A percentile compares a stretch with the other conserved stretches of the same genome.
Conservation (phyloP, 2,113 vertebrate species). For the Cephalophus harveyi region DNA sequence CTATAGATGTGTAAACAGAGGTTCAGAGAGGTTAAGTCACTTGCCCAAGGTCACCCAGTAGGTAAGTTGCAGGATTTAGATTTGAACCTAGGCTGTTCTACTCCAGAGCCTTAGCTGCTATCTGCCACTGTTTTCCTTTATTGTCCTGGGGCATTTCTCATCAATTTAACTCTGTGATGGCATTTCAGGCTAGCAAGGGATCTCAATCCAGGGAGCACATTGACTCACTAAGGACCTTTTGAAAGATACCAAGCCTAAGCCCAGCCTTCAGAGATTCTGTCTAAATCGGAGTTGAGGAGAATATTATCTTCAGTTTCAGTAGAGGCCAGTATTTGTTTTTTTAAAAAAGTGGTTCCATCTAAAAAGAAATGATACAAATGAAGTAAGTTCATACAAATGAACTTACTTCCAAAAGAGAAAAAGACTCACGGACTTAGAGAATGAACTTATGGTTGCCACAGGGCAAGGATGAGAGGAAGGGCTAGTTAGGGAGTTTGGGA, state of each 20-base stretch:
- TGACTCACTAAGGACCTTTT: background rate
- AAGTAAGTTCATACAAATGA: background rate
- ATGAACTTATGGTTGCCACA: background rate
- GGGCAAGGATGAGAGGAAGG: background rate
- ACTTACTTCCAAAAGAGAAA: background rate
- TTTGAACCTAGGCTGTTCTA: background rate
- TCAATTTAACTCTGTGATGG: background rate
- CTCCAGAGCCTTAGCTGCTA: background rate
- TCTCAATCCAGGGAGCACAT: background rate
- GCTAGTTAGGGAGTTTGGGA: background rate
- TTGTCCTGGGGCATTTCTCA: background rate
- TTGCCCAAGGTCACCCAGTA: background rate
- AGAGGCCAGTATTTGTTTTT: background rate
- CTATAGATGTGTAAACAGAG: background rate
- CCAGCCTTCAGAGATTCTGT: background rate
- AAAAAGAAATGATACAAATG: background rate
- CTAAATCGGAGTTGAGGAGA: background rate
- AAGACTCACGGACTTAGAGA: background rate
- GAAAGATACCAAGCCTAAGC: background rate
- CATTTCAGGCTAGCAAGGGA: background rate
- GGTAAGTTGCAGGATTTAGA: background rate
- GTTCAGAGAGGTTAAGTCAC: background rate
- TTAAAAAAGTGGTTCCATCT: background rate
- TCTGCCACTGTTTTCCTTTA: background rate
- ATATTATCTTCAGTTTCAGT: background rate